These are phyloP conservation scores for Mesochorus sp. DNA, from an alignment of 2,888 invertebrate genomes.

Conservation along the genomic window DNA sequence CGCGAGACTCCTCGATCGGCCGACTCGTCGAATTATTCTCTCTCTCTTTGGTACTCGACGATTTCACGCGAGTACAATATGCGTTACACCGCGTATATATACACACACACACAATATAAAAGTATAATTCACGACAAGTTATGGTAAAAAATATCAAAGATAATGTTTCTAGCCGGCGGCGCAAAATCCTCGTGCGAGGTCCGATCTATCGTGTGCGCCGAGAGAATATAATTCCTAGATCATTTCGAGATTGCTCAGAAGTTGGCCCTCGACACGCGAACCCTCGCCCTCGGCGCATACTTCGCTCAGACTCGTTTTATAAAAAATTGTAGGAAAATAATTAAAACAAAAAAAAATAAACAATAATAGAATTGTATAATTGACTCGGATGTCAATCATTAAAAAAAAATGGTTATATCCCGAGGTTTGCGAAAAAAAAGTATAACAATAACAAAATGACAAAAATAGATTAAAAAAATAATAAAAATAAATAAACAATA, in stretches of 20 bases:
- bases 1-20: not conserved
- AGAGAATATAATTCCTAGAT: not conserved
- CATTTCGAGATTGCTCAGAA: not conserved
- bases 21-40: not conserved
- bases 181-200: not conserved
- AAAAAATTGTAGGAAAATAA: no score
- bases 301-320: no score
- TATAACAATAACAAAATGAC: no score
- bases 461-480: no score
- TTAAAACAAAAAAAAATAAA: no score
- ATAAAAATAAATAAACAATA: no score
- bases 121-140: not conserved
- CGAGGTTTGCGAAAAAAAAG: no score
- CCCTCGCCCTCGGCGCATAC: not conserved
- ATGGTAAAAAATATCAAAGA: not conserved
- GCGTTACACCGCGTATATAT: not conserved
- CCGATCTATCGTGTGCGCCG: not conserved
- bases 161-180: not conserved
- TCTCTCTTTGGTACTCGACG: not conserved
- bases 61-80: slow-evolving; percentile 1
- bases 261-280: not conserved
- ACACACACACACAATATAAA: not conserved
- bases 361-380: no score
- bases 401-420: no score
- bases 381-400: no score